phyloP scores from a whole-genome alignment of 2,888 invertebrate species.

The Laothoe populi region DNA sequence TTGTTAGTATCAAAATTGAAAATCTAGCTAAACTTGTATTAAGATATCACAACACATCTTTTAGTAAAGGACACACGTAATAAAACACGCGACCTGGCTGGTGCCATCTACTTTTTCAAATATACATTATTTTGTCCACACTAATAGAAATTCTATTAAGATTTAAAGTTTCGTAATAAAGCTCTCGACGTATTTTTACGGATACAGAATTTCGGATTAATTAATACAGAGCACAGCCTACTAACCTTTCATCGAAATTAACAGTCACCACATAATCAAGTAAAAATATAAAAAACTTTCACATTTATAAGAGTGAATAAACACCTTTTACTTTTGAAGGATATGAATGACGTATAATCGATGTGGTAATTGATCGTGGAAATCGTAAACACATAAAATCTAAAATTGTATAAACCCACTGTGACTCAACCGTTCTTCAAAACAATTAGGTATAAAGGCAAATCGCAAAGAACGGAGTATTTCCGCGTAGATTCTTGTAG shows the following conservation, averaged over 20 bases:
- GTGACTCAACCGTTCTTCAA: conserved; percentile 6
- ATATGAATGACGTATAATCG: background rate
- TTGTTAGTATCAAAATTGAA: too few relatives aligned
- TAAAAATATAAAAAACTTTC: conserved; percentile 11
- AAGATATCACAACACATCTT: too few relatives aligned
- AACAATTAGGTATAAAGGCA: background rate
- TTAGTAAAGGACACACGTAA: too few relatives aligned
- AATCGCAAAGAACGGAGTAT: background rate
- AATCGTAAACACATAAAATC: background rate
- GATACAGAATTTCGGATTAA: background rate
- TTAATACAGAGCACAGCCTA: background rate
- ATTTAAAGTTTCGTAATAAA: too few relatives aligned
- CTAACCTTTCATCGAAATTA: background rate
- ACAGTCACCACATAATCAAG: background rate
- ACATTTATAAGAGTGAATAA: conserved; percentile 1
- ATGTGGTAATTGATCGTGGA: conserved; percentile 3
- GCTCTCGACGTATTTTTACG: too few relatives aligned
- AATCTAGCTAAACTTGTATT: too few relatives aligned
- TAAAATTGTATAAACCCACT: background rate
- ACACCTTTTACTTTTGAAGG: conserved; percentile 17
- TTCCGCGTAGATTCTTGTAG: background rate
- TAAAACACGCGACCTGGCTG: too few relatives aligned
- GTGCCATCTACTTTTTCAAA: too few relatives aligned
- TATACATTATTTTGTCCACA: too few relatives aligned
- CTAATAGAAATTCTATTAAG: too few relatives aligned